phyloP scores from a whole-genome alignment of 2,888 invertebrate species.

The Himalopsyche kuldschensis region DNA sequence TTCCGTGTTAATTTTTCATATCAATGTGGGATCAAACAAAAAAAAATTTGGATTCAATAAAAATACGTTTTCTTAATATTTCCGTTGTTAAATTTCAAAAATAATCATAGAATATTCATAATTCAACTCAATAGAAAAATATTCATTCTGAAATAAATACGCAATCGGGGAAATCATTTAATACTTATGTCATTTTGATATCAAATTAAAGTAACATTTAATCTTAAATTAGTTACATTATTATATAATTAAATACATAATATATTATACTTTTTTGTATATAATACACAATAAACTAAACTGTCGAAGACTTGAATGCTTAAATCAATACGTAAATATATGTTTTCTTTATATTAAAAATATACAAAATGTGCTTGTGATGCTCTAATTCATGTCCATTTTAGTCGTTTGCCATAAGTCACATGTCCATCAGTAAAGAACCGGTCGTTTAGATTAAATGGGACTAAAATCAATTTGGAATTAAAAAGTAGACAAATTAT shows the following conservation, averaged over 20 bases:
- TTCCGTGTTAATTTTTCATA: too few species aligned
- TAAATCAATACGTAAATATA: slow-evolving; percentile 31
- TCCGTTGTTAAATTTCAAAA: too few species aligned
- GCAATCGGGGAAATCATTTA: not conserved
- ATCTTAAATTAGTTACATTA: not conserved
- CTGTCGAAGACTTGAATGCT: slow-evolving; percentile 36
- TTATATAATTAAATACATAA: not conserved
- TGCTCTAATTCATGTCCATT: slow-evolving; percentile 34
- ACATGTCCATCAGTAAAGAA: slow-evolving; percentile 8
- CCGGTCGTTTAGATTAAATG: slow-evolving; percentile 9
- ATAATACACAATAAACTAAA: slow-evolving; percentile 27
- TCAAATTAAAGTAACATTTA: not conserved
- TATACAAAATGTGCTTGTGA: slow-evolving; percentile 39
- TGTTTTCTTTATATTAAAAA: slow-evolving; percentile 35
- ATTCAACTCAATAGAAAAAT: too few species aligned
- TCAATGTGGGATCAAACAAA: too few species aligned
- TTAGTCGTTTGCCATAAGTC: slow-evolving; percentile 35
- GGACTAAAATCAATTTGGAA: not conserved
- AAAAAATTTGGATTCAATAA: too few species aligned
- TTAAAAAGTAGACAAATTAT: too few species aligned
- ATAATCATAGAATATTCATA: too few species aligned
- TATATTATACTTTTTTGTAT: slow-evolving; percentile 3
- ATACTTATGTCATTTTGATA: not conserved
- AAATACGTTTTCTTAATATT: too few species aligned
- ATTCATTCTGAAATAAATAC: not conserved